Base-by-base conservation (phyloP, 1,140 invertebrate genomes). In the Ceratina calcarata region DNA sequence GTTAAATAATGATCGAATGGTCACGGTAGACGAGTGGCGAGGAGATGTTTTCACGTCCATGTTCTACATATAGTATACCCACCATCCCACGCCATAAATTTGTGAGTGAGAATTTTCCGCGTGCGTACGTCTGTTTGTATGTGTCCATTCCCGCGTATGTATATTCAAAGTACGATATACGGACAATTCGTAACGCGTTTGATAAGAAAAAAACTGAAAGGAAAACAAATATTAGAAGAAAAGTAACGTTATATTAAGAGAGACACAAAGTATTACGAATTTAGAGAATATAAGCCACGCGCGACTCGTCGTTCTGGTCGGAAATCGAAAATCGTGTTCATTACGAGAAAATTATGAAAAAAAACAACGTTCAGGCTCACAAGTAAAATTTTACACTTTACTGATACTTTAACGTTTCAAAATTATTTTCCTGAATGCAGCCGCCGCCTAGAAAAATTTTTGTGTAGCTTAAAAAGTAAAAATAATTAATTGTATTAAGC, bases 211-310 rank as follows among this genome's bases (percentile, higher is more conserved):
- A 10, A 51, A 7, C 2, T 22, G 16, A 13, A 15, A 1, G 22
- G 24, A 51, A n/a, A 18, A 8, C 3, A 24, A 15, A 6, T 12
- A 12, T 12, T 58, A 58, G 12, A 55, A n/a, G 32, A 49, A 66
- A 62, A 20, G n/a, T 57, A 67, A 75, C 7, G 37, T 64, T 55
- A 57, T 13, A n/a, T 6, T 66, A 75, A 67, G 64, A 37, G 32
- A 49, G 27, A 60, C 27, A 61, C 69, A 71, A 72, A 80, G 53
- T 61, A 78, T 71, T 70, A 69, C 27, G 49, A 78, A 62, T 13
- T 71, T 78, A 78, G 68, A 72, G 49, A 20, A 78, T 53, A 18
- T 71, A 78, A 72, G 60, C 64, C n/a, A 24, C 18, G 16, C 49
- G 55, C 16, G 16, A 62, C 12, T 51, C n/a, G 64, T 58, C 16